These are phyloP conservation scores for Scalopus aquaticus DNA, from an alignment of 2,113 vertebrate species.

Conservation along the genomic window DNA sequence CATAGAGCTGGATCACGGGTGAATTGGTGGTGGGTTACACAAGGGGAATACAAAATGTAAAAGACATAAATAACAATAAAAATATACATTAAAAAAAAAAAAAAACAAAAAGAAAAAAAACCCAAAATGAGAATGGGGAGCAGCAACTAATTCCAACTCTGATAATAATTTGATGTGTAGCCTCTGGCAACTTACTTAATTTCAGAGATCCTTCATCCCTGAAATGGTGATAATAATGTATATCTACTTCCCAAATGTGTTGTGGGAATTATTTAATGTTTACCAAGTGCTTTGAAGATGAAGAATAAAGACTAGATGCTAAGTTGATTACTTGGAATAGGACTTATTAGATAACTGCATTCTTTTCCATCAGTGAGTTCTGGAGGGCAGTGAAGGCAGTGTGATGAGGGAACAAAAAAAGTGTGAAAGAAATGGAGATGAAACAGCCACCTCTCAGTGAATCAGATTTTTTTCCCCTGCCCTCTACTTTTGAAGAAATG, in stretches of 20 bases:
- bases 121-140: too few relatives aligned
- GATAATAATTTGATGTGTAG: neutral
- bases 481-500: slow-evolving; percentile 45
- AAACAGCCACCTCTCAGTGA: slow-evolving; percentile 49
- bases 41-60: too few relatives aligned
- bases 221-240: slow-evolving; percentile 3
- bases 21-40: too few relatives aligned
- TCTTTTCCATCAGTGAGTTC: neutral
- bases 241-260: slow-evolving; percentile 41
- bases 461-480: neutral
- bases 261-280: slow-evolving; percentile 68
- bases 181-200: slow-evolving; percentile 5
- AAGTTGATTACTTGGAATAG: slow-evolving; percentile 18
- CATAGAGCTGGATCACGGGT: too few relatives aligned
- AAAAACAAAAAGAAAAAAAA: too few relatives aligned
- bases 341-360: neutral
- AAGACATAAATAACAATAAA: too few relatives aligned
- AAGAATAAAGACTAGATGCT: slow-evolving; percentile 14
- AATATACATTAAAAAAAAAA: too few relatives aligned
- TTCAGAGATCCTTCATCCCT: slow-evolving; percentile 44
- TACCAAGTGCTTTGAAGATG: slow-evolving; percentile 61
- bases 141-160: neutral
- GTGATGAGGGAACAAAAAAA: neutral
- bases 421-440: neutral
- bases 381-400: neutral